Conservation (phyloP, 1,140 invertebrate species). For the Ruditapes philippinarum region DNA sequence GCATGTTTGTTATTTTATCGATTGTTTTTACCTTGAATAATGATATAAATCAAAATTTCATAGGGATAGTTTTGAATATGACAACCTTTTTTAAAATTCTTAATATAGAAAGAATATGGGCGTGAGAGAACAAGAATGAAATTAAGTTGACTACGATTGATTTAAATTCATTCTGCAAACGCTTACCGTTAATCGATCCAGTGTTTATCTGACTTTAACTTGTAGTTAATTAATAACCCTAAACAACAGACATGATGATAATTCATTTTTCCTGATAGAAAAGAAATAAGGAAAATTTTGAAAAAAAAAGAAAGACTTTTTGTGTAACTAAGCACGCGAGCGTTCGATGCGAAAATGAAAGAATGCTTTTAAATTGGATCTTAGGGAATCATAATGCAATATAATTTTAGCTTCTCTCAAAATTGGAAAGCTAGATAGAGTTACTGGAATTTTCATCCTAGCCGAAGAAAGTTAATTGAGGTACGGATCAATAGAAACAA, state of each 20-base stretch:
- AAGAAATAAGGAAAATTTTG: background rate
- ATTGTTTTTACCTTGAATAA: too few relatives aligned
- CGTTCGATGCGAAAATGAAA: constrained; percentile 33
- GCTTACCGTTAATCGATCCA: too few relatives aligned
- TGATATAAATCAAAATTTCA: too few relatives aligned
- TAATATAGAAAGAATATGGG: too few relatives aligned
- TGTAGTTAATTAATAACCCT: background rate
- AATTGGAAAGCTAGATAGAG: constrained; percentile 37
- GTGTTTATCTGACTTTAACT: too few relatives aligned
- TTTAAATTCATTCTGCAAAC: too few relatives aligned
- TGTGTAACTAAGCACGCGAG: constrained; percentile 16
- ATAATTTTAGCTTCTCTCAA: constrained; percentile 43
- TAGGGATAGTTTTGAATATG: too few relatives aligned
- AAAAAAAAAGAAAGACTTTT: background rate
- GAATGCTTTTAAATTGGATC: constrained; percentile 40
- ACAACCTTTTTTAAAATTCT: too few relatives aligned
- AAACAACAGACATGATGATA: background rate
- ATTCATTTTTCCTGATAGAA: background rate
- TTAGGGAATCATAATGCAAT: constrained; percentile 28
- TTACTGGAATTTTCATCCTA: constrained; percentile 24
- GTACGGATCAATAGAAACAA: constrained; percentile 12
- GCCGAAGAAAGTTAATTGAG: constrained; percentile 36
- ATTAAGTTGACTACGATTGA: too few relatives aligned
- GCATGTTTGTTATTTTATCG: too few relatives aligned
- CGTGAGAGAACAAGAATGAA: too few relatives aligned